Evolutionary conservation across 2,113 vertebrate genomes (phyloP).

Genomic region (Calyptomena viridis): DNA sequence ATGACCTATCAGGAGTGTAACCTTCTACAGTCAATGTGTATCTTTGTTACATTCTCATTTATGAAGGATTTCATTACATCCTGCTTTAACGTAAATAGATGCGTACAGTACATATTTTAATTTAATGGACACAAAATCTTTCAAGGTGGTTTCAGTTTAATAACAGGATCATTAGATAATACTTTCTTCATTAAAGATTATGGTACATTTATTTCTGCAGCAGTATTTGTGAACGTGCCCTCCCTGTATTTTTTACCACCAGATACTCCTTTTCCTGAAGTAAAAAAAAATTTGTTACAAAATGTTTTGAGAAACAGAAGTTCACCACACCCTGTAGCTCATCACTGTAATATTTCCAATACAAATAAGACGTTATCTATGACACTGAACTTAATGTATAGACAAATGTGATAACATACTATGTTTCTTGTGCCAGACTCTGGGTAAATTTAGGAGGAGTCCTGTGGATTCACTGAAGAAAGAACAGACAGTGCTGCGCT

Average conservation of each 20-base stretch:
- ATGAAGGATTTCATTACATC: conserved; percentile 33
- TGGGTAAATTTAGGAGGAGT: conserved; percentile 40
- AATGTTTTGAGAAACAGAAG: neutral
- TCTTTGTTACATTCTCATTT: conserved; percentile 42
- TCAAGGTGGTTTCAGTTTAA: conserved; percentile 38
- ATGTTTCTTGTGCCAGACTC: neutral
- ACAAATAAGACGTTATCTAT: conserved; percentile 64
- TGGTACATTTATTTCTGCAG: neutral
- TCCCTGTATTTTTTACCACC: neutral
- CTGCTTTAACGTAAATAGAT: conserved; percentile 54
- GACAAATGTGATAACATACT: neutral
- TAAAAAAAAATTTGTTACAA: neutral
- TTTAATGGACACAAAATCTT: conserved; percentile 52
- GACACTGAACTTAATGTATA: conserved; percentile 49
- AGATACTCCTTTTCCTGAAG: neutral
- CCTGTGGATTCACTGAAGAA: conserved; percentile 57
- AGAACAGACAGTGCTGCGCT: conserved; percentile 36
- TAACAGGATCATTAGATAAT: conserved; percentile 9
- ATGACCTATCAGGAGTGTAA: conserved; percentile 36
- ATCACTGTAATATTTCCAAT: conserved; percentile 47
- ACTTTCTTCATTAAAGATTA: neutral
- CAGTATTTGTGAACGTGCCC: neutral
- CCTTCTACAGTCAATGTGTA: conserved; percentile 43
- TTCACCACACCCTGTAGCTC: conserved; percentile 18
- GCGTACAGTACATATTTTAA: conserved; percentile 19